These are phyloP conservation scores for Brachionus plicatilis DNA, from an alignment of 1,140 invertebrate genomes.

Conservation along the genomic window DNA sequence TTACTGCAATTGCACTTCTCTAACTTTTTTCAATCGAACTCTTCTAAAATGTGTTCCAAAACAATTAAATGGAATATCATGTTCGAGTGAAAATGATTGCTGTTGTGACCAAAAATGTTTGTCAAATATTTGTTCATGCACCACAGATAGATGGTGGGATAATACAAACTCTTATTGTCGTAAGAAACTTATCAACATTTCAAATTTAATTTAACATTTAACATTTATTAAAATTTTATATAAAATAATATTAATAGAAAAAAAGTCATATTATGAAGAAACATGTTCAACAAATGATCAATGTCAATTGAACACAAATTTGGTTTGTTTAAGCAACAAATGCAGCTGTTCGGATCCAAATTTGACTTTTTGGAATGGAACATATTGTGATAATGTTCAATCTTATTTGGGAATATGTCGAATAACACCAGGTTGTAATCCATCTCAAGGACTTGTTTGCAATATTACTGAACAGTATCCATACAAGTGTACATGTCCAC, in stretches of 20 bases:
- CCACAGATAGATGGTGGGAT: not conserved
- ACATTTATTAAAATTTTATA: not conserved
- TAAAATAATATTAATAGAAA: not conserved
- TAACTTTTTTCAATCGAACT: not conserved
- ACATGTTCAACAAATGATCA: not conserved
- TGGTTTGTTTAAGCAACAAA: not conserved
- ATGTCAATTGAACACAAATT: not conserved
- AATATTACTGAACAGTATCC: not conserved
- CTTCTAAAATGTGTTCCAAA: not conserved
- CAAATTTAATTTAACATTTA: too few relatives aligned
- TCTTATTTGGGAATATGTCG: not conserved
- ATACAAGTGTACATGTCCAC: not conserved
- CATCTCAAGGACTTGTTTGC: not conserved
- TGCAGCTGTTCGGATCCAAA: conserved; percentile 11
- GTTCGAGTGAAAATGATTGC: not conserved
- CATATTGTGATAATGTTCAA: conserved; percentile 11
- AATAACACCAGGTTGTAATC: not conserved
- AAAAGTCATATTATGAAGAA: not conserved
- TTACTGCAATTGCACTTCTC: not conserved
- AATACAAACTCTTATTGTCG: not conserved
- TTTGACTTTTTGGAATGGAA: conserved; percentile 5
- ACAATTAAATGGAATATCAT: not conserved
- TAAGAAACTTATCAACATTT: too few relatives aligned
- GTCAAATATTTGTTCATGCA: not conserved
- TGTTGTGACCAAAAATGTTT: not conserved